A percentile compares a stretch with the other conserved stretches of the same genome.
Conservation (phyloP, 2,113 vertebrate genomes). For the Syngnathus floridae region DNA sequence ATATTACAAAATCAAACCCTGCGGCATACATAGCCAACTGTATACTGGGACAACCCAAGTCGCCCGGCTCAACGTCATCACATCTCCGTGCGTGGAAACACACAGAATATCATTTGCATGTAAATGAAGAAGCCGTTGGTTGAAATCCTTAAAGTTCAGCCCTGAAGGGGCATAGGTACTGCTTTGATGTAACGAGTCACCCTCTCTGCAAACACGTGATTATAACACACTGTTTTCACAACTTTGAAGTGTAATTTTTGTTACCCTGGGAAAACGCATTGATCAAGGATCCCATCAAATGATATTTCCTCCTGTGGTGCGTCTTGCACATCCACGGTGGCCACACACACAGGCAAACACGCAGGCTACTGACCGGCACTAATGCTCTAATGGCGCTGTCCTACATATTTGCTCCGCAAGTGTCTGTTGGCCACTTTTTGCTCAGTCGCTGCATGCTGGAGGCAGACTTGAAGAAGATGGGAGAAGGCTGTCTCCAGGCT, state of each 20-base stretch:
- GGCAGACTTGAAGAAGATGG: conserved; percentile 21
- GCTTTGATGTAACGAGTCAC: not conserved
- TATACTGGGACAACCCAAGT: not conserved
- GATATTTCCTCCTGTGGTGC: conserved; percentile 22
- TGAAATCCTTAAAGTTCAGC: conserved; percentile 15
- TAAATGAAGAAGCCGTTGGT: not conserved
- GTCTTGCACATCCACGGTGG: conserved; percentile 32
- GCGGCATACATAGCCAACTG: no score
- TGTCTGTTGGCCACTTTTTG: conserved; percentile 49
- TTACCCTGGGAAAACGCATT: conserved; percentile 24
- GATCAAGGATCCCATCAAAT: conserved; percentile 29
- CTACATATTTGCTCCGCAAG: conserved; percentile 53
- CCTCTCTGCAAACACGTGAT: not conserved
- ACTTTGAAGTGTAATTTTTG: not conserved
- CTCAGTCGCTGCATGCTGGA: conserved; percentile 24
- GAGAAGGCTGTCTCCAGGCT: conserved; percentile 21
- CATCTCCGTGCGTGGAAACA: not conserved
- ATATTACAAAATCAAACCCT: not conserved
- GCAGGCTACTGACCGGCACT: conserved; percentile 56
- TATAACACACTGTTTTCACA: not conserved
- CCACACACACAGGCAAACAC: conserved; percentile 30
- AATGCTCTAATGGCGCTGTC: conserved; percentile 61
- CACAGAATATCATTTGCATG: not conserved
- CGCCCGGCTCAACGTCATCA: not conserved
- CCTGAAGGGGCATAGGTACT: not conserved